Conservation (phyloP, 2,888 invertebrate species). For the Temnothorax ravouxi region DNA sequence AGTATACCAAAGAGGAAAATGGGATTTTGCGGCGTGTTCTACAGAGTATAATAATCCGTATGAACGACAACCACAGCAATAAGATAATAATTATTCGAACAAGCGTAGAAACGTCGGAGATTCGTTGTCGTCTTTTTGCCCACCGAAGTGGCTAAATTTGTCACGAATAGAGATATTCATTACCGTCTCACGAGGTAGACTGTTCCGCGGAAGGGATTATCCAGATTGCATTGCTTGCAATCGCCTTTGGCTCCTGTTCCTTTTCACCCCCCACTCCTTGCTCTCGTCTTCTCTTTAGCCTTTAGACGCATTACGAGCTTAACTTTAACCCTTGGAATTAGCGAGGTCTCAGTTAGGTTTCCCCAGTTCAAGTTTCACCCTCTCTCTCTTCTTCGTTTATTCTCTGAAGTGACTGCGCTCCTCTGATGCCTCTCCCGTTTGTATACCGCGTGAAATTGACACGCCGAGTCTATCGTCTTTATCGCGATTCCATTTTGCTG, state of each 20-base stretch:
- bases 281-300: slow-evolving; percentile 35
- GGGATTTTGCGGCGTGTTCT: neutral
- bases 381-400: slow-evolving; percentile 40
- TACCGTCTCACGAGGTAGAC: slow-evolving; percentile 40
- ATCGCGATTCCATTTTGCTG: slow-evolving; percentile 37
- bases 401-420: slow-evolving; percentile 43
- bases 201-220: slow-evolving; percentile 43
- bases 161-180: slow-evolving; percentile 33
- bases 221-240: slow-evolving; percentile 53
- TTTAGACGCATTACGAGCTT: slow-evolving; percentile 73
- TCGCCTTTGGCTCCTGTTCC: slow-evolving; percentile 42
- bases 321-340: slow-evolving; percentile 81
- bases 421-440: slow-evolving; percentile 19
- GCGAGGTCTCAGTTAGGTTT: slow-evolving; percentile 80
- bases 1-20: neutral
- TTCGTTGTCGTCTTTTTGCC: slow-evolving; percentile 3
- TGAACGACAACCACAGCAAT: neutral
- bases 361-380: slow-evolving; percentile 76
- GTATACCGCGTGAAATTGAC: slow-evolving; percentile 77
- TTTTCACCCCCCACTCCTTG: neutral
- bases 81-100: neutral
- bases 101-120: neutral
- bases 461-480: slow-evolving; percentile 60
- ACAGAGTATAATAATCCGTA: neutral
- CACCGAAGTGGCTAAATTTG: neutral